Base-by-base conservation (phyloP, 2,113 vertebrate genomes). In the Capricornis sumatraensis region DNA sequence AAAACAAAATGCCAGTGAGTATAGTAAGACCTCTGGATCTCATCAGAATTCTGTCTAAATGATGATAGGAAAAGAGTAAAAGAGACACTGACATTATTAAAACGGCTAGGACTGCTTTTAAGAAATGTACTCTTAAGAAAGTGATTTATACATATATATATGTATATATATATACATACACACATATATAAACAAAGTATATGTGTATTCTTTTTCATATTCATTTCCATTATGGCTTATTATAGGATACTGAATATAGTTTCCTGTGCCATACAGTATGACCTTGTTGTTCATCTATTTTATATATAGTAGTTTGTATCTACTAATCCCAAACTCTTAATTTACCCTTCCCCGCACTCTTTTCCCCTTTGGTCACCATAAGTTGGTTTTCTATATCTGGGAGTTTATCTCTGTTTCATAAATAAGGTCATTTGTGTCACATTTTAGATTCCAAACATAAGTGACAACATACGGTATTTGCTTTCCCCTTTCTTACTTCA, bases 71-170 rank as follows among this genome's bases (percentile, higher is more conserved):
- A 30, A 60, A 76, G 62, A 92, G 71, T 30, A 84, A 64, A 93
- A 84, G 47, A 88, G 82, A 81, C 36, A 62, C 15, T 57, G 57
- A 93, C 33, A 40, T 45, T 90, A 78, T n/a, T 33, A 60, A 96
- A 94, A 58, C 16, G 17, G 36, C 25, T 87, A 88, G 64, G 62
- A 88, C 25, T 50, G 11, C 28, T 86, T 76, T 91, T 45, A 92
- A 90, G 74, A 79, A 91, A 90, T 78, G 36, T 92, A 58, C 33
- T 33, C 57, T 47, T 90, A 91, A 94, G 36, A 93, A 94, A 74
- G n/a, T 85, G 9, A 92, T 81, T 91, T 57, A 17, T 33, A 64
- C 1, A 64, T 33, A 16, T 64, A 30, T 60, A 33, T 64, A 4
- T 8, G 2, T 15, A 33, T 33, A 33, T 17, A 64, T 16, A 64